Percentiles rank a stretch among this genome's conserved stretches.
These are phyloP conservation scores for Episyrphus balteatus DNA, from an alignment of 1,140 invertebrate genomes.

Conservation along the genomic window DNA sequence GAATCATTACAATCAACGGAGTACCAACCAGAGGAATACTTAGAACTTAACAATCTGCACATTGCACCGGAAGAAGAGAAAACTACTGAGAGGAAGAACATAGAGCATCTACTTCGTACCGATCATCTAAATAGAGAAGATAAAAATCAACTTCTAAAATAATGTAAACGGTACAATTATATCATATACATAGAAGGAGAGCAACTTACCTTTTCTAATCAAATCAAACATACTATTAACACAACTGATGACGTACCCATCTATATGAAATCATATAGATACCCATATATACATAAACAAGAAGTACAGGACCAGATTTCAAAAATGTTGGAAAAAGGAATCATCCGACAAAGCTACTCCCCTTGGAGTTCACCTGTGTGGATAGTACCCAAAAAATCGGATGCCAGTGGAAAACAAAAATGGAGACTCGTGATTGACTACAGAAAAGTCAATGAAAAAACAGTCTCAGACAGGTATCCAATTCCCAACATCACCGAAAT, in stretches of 20 bases:
- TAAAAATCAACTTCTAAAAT: not conserved
- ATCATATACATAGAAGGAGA: conserved; percentile 16
- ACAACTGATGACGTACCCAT: conserved; percentile 9
- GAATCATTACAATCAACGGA: not conserved
- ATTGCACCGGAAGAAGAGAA: conserved; percentile 1
- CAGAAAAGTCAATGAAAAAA: conserved; percentile 1
- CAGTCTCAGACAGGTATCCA: conserved; percentile 3
- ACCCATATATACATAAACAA: conserved; percentile 19
- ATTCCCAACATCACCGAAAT: conserved; percentile 4
- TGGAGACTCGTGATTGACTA: conserved; percentile 1
- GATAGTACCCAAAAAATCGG: no score
- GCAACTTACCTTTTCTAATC: conserved; percentile 9
- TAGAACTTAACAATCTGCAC: not conserved
- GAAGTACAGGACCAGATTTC: conserved; percentile 12
- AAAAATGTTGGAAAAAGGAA: not conserved
- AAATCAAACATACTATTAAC: conserved; percentile 20
- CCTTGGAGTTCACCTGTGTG: no score
- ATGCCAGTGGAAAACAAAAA: not conserved
- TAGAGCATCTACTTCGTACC: no score
- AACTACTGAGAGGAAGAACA: no score
- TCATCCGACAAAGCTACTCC: no score
- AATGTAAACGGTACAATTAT: conserved; percentile 5
- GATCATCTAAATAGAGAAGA: no score
- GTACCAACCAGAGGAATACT: not conserved
- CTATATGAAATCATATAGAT: conserved; percentile 15